Evolutionary conservation across 2,113 vertebrate genomes (phyloP).

Genomic region (Xerus inauris): DNA sequence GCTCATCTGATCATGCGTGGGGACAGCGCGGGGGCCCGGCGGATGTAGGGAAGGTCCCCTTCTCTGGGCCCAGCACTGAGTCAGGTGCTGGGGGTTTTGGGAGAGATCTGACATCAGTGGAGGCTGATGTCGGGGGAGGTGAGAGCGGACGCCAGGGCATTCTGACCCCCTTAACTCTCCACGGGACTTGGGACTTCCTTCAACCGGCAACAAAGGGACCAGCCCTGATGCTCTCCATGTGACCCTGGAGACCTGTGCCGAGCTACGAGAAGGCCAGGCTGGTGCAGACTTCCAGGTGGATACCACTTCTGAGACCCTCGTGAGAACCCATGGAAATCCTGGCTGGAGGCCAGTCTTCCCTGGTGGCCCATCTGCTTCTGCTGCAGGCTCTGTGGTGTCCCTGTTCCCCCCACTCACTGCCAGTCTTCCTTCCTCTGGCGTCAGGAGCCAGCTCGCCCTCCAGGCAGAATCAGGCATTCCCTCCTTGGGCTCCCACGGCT

Average conservation of each 20-base stretch:
- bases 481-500: not conserved
- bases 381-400: not conserved
- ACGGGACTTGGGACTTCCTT: not conserved
- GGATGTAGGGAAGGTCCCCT: too few relatives aligned
- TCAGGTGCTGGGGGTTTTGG: not conserved
- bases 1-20: not conserved
- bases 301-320: not conserved
- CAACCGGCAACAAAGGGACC: not conserved
- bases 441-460: not conserved
- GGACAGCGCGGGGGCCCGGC: not conserved
- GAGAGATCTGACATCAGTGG: not conserved
- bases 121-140: not conserved
- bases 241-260: not conserved
- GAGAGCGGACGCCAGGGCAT: too few relatives aligned
- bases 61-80: not conserved
- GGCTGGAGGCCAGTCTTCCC: not conserved
- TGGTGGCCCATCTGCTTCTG: not conserved
- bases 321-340: not conserved
- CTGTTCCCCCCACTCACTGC: not conserved
- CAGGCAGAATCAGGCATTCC: not conserved
- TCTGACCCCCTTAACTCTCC: not conserved
- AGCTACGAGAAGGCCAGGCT: not conserved
- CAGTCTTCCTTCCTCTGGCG: constrained; percentile 17
- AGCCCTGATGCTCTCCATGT: too few relatives aligned
- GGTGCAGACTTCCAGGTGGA: not conserved